phyloP scores from a whole-genome alignment of 2,797 vertebrate genomes.

The Dromococcyx pavoninus region DNA sequence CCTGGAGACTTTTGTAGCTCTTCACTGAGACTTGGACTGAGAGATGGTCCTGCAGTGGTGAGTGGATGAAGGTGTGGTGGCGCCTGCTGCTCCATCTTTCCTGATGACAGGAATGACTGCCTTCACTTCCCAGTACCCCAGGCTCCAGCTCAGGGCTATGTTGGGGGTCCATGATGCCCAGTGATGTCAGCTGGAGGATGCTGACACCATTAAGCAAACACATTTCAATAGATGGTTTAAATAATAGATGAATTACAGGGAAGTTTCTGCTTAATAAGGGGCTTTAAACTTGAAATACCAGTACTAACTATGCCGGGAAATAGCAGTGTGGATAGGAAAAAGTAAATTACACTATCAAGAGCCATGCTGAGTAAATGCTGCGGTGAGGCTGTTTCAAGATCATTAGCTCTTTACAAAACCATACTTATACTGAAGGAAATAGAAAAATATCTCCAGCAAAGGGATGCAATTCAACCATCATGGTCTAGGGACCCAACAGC shows the following conservation, averaged over 20 bases:
- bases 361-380: not conserved
- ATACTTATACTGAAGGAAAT: not conserved
- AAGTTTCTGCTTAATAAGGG: conserved; percentile 18
- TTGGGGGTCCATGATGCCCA: not conserved
- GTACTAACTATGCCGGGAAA: not conserved
- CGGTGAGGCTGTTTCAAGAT: not conserved
- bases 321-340: not conserved
- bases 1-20: not conserved
- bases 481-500: not conserved
- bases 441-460: not conserved
- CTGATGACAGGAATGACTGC: not conserved
- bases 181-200: not conserved
- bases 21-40: not conserved
- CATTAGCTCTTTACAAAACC: conserved; percentile 10
- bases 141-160: rapidly evolving
- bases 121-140: not conserved
- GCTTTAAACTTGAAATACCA: not conserved
- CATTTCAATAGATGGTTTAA: not conserved
- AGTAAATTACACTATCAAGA: not conserved
- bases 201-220: not conserved
- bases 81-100: not conserved
- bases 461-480: not conserved
- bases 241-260: not conserved
- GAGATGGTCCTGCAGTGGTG: not conserved
- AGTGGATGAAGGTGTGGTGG: not conserved